Conservation (phyloP, 2,113 vertebrate species). For the Leptodactylus fuscus region DNA sequence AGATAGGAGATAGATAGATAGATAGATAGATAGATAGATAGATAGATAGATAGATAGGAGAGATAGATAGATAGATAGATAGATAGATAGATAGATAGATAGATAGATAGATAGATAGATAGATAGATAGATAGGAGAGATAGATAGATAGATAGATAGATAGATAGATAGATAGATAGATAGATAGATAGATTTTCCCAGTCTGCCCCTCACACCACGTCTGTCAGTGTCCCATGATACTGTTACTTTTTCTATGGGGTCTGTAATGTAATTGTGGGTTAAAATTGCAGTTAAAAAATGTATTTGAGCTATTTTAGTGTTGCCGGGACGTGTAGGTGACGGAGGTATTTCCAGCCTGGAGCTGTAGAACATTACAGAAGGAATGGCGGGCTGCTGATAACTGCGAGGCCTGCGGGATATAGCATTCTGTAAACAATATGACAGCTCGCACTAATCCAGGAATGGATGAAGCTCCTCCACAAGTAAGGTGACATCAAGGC, state of each 20-base stretch:
- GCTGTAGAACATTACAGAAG: not conserved
- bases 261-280: not conserved
- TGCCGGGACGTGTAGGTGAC: constrained; percentile 21
- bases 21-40: too few species aligned
- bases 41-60: too few species aligned
- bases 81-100: too few species aligned
- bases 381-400: not conserved
- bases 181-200: too few species aligned
- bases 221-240: too few species aligned
- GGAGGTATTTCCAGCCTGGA: constrained; percentile 43
- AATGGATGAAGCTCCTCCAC: not conserved
- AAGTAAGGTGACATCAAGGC: not conserved
- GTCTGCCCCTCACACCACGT: not conserved
- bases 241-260: not conserved
- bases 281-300: constrained; percentile 12
- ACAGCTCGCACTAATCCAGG: not conserved
- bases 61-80: too few species aligned
- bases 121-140: too few species aligned
- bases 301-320: constrained; percentile 29
- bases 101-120: too few species aligned
- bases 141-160: not conserved
- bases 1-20: too few species aligned
- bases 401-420: not conserved
- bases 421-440: not conserved
- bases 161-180: too few species aligned